Percentiles rank a stretch among this genome's conserved stretches.
Conservation (phyloP, 2,888 invertebrate genomes). For the Meteorus cinctellus region DNA sequence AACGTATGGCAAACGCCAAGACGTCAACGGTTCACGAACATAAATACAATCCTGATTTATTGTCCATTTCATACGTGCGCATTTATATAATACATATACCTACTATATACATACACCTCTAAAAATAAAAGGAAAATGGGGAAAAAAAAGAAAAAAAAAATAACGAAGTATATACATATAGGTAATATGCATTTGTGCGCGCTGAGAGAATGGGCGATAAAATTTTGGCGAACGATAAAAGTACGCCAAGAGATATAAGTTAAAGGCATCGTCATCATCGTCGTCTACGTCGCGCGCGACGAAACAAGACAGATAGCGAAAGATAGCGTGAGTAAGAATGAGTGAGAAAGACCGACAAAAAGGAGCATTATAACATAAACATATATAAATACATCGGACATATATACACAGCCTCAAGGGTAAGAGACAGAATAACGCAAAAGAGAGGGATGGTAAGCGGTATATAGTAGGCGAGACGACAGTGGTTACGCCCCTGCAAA, state of each 20-base stretch:
- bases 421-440: constrained; percentile 3
- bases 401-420: constrained; percentile 2
- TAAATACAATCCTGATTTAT: constrained; percentile 44
- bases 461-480: constrained; percentile 52
- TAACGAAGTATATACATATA: background rate
- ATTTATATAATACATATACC: background rate
- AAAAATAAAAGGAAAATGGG: background rate
- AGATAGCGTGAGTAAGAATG: background rate
- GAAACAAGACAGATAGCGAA: background rate
- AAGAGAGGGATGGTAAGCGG: constrained; percentile 32
- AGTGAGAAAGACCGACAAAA: background rate
- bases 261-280: background rate
- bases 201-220: constrained; percentile 34
- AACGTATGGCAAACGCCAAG: constrained; percentile 28
- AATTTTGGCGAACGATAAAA: constrained; percentile 38
- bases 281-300: background rate
- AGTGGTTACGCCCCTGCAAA: constrained; percentile 70
- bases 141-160: background rate
- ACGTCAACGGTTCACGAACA: constrained; percentile 30
- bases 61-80: constrained; percentile 30
- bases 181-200: constrained; percentile 27
- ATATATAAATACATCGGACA: background rate
- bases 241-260: constrained; percentile 11
- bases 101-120: background rate
- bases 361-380: background rate